These are phyloP conservation scores for Simalia tracyae DNA, from an alignment of 2,797 vertebrate species.

Conservation along the genomic window DNA sequence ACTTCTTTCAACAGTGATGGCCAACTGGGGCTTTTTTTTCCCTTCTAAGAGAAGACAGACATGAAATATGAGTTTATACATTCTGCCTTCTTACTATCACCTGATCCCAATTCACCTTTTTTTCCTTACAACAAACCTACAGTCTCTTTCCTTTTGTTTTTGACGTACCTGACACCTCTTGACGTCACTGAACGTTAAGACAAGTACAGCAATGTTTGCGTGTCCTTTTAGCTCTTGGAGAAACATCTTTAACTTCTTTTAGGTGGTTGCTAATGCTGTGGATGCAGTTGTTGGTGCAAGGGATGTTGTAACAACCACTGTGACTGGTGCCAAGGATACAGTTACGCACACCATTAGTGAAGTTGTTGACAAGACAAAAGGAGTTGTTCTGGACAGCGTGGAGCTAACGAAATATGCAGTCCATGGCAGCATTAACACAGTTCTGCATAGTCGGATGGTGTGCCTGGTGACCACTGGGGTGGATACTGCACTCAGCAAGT, in stretches of 20 bases:
- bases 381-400: constrained; percentile 81
- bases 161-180: background rate
- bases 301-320: constrained; percentile 75
- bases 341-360: constrained; percentile 79
- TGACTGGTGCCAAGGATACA: constrained; percentile 83
- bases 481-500: constrained; percentile 83
- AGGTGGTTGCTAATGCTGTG: constrained; percentile 87
- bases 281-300: constrained; percentile 80
- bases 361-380: constrained; percentile 83
- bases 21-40: background rate
- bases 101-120: background rate
- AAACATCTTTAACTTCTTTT: background rate
- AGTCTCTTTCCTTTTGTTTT: background rate
- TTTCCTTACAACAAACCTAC: background rate
- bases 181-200: background rate
- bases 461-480: constrained; percentile 81
- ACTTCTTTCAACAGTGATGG: background rate
- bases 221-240: background rate
- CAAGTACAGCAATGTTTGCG: background rate
- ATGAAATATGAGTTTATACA: background rate
- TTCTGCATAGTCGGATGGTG: constrained; percentile 83
- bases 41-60: background rate
- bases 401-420: constrained; percentile 84
- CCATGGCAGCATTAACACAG: constrained; percentile 80
- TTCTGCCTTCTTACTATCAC: background rate